Evolutionary conservation across 2,888 invertebrate genomes (phyloP), one percentile per base, ranked within the genome.

Genomic region (Tachina fera): DNA sequence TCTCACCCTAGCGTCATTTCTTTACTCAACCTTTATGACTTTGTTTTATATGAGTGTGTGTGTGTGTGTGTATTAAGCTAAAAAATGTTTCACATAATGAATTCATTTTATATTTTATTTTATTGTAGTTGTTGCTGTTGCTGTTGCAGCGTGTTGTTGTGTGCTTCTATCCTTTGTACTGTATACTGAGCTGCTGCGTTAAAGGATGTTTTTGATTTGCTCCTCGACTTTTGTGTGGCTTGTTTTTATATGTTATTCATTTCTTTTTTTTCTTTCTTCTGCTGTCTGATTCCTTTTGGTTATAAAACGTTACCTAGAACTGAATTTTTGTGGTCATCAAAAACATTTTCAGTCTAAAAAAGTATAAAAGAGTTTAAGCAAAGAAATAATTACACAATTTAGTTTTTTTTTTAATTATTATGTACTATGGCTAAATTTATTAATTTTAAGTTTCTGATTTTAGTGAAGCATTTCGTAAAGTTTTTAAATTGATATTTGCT

Each of bases 11-110:
- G 1, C 14, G 13, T 6, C 53, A 13, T 43, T 56, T 43, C 13
- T 14, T 1, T 16, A 10, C 53, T 13, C 8, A 14, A 13, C 43
- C 47, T 51, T 51, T 58, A 14, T 60, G n/a, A 1, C 47, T 77
- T 72, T 56, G 22, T 56, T 22, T 31, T 72, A 3, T 49, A 14
- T 14, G 14, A 1, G 13, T 13, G 39, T 71, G 49, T 72, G n/a
- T 49, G 6, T 14, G 14, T 0, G 13, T 13, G 39, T 71, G 49
- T 75, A 75, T 56, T 61, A 67, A 79, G 72, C 83, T 76, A 72
- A 76, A 86, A 60, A 63, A 71, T 51, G 13, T 86, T 79, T 74
- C 75, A 71, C 82, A 60, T 86, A 86, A 85, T 85, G 85, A 86
- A 86, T 82, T 86, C 85, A 75, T 82, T 82, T 79, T 71, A 61